phyloP scores from a whole-genome alignment of 2,888 invertebrate species.

The Sinopyrophorus schimmeli region DNA sequence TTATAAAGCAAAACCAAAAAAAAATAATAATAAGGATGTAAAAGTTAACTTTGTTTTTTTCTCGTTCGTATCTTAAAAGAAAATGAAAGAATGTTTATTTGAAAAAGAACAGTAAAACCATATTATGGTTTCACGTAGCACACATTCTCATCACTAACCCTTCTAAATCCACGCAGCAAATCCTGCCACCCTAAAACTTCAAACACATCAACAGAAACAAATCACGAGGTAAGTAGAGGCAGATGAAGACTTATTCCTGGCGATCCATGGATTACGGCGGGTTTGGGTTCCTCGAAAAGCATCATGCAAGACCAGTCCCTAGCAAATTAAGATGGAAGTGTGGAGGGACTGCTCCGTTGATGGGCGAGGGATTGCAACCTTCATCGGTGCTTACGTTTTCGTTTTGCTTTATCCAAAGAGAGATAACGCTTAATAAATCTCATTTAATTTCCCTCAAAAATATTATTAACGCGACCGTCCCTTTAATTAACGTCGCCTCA shows the following conservation, averaged over 20 bases:
- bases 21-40: no score
- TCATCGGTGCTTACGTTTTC: slow-evolving; percentile 33
- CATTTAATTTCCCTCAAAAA: background rate
- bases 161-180: slow-evolving; percentile 45
- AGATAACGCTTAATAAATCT: slow-evolving; percentile 13
- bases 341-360: slow-evolving; percentile 30
- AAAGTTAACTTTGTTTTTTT: no score
- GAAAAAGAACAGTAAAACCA: slow-evolving; percentile 20
- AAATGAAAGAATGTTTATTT: no score
- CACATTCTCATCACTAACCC: slow-evolving; percentile 51
- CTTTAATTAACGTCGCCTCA: no score
- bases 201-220: slow-evolving; percentile 46
- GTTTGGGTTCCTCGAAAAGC: slow-evolving; percentile 24
- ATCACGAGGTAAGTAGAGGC: slow-evolving; percentile 48
- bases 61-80: no score
- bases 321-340: slow-evolving; percentile 39
- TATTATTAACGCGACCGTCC: background rate
- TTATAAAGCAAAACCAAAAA: no score
- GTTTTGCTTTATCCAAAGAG: slow-evolving; percentile 27
- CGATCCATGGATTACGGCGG: slow-evolving; percentile 46
- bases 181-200: slow-evolving; percentile 39
- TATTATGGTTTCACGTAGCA: slow-evolving; percentile 26
- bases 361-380: slow-evolving; percentile 31
- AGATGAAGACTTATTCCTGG: slow-evolving; percentile 52
- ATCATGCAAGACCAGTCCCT: slow-evolving; percentile 32